Evolutionary conservation across 2,797 vertebrate species (phyloP).

Genomic region (Echiichthys vipera): DNA sequence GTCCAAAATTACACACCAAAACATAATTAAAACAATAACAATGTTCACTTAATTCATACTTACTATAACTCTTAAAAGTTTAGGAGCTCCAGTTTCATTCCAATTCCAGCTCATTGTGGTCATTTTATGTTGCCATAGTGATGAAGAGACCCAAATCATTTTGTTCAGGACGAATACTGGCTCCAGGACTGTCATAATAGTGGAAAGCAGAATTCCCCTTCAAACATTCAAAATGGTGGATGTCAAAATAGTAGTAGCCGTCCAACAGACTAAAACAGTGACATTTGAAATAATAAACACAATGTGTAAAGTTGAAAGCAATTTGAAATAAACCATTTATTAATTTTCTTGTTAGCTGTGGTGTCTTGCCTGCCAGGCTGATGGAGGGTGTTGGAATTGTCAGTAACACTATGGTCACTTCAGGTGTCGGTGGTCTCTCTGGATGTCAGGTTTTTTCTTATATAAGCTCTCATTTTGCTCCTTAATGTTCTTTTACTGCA

Average conservation of each 20-base stretch:
- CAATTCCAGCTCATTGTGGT: neutral
- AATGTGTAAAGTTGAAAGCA: neutral
- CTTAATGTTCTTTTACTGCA: neutral
- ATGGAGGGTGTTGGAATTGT: conserved; percentile 66
- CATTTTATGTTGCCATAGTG: neutral
- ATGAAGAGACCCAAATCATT: neutral
- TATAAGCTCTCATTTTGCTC: conserved; percentile 6
- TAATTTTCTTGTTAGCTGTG: conserved; percentile 51
- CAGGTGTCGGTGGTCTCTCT: conserved; percentile 38
- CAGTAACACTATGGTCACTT: neutral
- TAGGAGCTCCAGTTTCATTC: neutral
- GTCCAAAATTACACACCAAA: neutral
- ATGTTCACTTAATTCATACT: neutral
- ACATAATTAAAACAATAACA: neutral
- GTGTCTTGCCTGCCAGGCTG: conserved; percentile 58
- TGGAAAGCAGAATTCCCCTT: neutral
- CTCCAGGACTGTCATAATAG: neutral
- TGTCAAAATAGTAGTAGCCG: neutral
- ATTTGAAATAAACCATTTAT: too few species aligned
- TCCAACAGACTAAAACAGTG: neutral
- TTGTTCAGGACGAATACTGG: neutral
- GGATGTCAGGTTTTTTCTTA: conserved; percentile 75
- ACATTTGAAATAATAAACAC: neutral
- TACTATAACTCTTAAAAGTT: neutral
- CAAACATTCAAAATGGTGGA: neutral